Base-by-base conservation (phyloP, 2,888 invertebrate species). In the Torymus aiolomorphi region DNA sequence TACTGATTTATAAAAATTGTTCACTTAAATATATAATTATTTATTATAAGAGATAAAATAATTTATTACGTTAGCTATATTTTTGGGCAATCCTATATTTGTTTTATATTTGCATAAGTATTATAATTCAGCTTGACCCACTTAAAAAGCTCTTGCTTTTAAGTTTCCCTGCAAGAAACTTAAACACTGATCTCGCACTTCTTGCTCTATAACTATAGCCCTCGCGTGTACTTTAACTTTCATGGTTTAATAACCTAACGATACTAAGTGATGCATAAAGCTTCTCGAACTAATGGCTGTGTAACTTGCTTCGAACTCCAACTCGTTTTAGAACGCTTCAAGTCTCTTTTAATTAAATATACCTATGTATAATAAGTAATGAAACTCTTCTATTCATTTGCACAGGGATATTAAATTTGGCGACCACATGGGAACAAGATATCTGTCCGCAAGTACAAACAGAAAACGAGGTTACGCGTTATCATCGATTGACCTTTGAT, bases 401-500 rank as follows among this genome's bases (percentile, higher is more conserved):
- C 8, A 0, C 42, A 10, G 42, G 8, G 42, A 42, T 42, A 42
- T 42, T 42, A 42, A 42, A 42, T 42, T 42, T 66, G 5, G 14
- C 51, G 24, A 57, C 14, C 20, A 11, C 56, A 31, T 69, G n/a
- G 12, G 42, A 8, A 56, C 31, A 14, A 24, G 56, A 16, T 31
- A 31, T 20, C 56, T 56, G 24, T 54, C 54, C 52, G 24, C 52
- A 67, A 42, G 52, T 31, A 16, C 12, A n/a, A 31, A 54, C 10
- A 69, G 54, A 56, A 31, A 3, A 69, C 16, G 67, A 24, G 31
- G 24, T 12, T 10, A 24, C 16, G 54, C 18, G 52, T 52, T 42
- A 42, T 42, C 42, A 42, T 42, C 42, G 42, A 42, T 49, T 49
- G 62, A 76, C 52, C 59, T 61, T 52, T 18, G 31, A 77, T 72